Conservation (phyloP, 2,888 invertebrate species). For the Synanthedon vespiformis region DNA sequence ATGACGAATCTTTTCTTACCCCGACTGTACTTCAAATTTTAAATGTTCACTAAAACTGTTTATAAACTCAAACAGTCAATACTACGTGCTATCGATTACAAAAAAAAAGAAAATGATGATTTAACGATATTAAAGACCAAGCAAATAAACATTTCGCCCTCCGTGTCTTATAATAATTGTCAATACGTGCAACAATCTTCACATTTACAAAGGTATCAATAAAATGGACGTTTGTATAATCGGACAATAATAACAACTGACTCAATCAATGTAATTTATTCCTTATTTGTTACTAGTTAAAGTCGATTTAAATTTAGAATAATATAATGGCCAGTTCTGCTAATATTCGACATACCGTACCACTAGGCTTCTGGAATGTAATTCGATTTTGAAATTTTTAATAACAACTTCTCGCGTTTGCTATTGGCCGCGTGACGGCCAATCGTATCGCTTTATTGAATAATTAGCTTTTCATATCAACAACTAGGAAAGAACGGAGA, state of each 20-base stretch:
- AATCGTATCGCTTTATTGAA: slow-evolving; percentile 40
- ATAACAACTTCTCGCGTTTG: slow-evolving; percentile 21
- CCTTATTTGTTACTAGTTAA: too few species aligned
- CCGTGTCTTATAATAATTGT: neutral
- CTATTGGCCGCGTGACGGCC: slow-evolving; percentile 43
- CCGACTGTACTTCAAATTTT: too few species aligned
- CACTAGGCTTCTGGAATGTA: neutral
- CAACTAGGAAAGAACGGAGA: slow-evolving; percentile 15
- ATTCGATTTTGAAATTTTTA: slow-evolving; percentile 32
- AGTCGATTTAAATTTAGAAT: neutral
- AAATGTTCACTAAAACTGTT: too few species aligned
- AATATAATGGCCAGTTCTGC: neutral
- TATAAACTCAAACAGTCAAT: too few species aligned
- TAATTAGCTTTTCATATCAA: slow-evolving; percentile 30
- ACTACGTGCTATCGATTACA: neutral
- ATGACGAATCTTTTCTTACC: too few species aligned
- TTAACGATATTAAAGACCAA: neutral
- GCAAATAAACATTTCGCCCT: neutral
- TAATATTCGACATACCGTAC: slow-evolving; percentile 20
- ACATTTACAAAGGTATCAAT: neutral
- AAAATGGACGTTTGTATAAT: neutral
- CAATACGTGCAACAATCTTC: neutral
- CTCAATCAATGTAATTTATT: too few species aligned
- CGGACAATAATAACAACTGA: too few species aligned
- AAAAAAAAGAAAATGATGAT: neutral